Conservation (phyloP, 2,797 vertebrate genomes). For the Echeneis naucrates region DNA sequence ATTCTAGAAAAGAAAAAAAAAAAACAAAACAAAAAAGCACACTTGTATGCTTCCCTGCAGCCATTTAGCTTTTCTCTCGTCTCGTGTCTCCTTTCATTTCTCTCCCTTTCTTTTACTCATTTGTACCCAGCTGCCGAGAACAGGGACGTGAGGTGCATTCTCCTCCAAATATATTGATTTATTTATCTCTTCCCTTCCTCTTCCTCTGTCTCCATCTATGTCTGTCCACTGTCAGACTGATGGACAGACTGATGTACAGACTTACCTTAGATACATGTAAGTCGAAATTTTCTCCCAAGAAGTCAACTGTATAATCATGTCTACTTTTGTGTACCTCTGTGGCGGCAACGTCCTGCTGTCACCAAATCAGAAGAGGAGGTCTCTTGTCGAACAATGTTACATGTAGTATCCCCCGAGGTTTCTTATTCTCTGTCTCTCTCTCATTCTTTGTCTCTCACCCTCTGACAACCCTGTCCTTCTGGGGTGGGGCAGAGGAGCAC, state of each 20-base stretch:
- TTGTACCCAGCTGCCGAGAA: constrained; percentile 54
- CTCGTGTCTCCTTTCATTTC: constrained; percentile 70
- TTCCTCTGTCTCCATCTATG: constrained; percentile 29
- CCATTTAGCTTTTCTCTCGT: constrained; percentile 63
- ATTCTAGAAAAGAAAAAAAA: no score
- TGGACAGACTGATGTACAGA: constrained; percentile 38
- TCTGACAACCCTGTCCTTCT: constrained; percentile 53
- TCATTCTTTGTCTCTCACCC: constrained; percentile 19
- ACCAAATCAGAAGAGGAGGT: constrained; percentile 34
- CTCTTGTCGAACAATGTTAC: constrained; percentile 41
- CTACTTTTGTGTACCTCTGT: not conserved
- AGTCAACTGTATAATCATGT: constrained; percentile 21
- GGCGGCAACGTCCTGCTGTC: constrained; percentile 21
- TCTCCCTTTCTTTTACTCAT: constrained; percentile 57
- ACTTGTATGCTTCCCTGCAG: constrained; percentile 60
- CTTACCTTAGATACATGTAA: constrained; percentile 31
- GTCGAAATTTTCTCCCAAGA: constrained; percentile 9
- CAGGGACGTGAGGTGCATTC: constrained; percentile 60
- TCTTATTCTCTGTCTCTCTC: constrained; percentile 14
- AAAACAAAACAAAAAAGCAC: constrained; percentile 58
- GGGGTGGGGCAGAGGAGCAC: constrained; percentile 55
- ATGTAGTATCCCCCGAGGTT: constrained; percentile 20
- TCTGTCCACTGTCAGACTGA: constrained; percentile 34
- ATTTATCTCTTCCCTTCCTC: constrained; percentile 56
- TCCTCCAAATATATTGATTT: constrained; percentile 47